A percentile compares a stretch with the other conserved stretches of the same genome.
phyloP scores from a whole-genome alignment of 2,113 vertebrate species.

The Prolemur simus region DNA sequence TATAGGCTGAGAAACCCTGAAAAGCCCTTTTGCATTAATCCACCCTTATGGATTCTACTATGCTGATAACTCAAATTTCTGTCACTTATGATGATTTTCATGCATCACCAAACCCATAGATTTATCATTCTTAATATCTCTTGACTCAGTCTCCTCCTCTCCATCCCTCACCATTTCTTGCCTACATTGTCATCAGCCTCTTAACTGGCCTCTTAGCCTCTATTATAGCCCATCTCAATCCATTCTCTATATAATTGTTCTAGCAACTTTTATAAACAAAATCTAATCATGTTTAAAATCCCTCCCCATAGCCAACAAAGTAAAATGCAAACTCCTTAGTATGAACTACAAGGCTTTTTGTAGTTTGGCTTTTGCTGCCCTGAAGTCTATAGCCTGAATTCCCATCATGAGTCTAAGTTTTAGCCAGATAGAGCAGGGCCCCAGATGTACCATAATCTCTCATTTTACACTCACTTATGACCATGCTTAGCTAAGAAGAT shows the following conservation, averaged over 20 bases:
- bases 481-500: constrained; percentile 96
- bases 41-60: background rate
- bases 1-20: background rate
- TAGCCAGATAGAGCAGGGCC: background rate
- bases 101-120: background rate
- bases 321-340: background rate
- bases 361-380: background rate
- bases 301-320: background rate
- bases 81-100: background rate
- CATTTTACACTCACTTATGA: constrained; percentile 91
- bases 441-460: background rate
- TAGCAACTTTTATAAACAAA: constrained; percentile 6
- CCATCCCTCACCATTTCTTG: background rate
- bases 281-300: background rate
- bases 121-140: constrained; percentile 1
- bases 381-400: background rate
- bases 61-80: background rate
- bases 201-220: background rate
- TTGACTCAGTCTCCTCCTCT: background rate
- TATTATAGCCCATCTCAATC: background rate
- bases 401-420: background rate
- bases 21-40: background rate
- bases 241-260: background rate
- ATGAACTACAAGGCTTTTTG: background rate
- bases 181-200: background rate